These are phyloP conservation scores for Platalea minor DNA, from an alignment of 2,797 vertebrate species.

Conservation along the genomic window DNA sequence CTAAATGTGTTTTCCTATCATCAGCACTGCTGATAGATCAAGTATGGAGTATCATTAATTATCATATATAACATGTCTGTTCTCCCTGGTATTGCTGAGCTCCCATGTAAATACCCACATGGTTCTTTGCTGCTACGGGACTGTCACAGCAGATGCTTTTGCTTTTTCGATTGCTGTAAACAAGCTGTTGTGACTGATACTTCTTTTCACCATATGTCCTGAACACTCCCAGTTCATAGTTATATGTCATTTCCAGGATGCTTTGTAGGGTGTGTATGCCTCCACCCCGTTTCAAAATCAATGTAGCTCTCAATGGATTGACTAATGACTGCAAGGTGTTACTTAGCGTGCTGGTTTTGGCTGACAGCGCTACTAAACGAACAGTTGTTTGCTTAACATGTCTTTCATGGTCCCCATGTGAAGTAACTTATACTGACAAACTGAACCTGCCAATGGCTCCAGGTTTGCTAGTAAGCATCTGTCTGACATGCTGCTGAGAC, in stretches of 20 bases:
- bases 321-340: slow-evolving; percentile 60
- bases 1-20: neutral
- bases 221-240: slow-evolving; percentile 52
- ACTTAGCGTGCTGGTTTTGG: slow-evolving; percentile 43
- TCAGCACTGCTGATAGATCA: neutral
- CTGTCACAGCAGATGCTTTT: slow-evolving; percentile 27
- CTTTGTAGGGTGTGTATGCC: slow-evolving; percentile 52
- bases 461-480: neutral
- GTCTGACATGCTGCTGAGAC: neutral
- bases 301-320: slow-evolving; percentile 55
- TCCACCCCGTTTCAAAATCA: slow-evolving; percentile 68
- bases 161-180: slow-evolving; percentile 50
- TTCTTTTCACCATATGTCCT: slow-evolving; percentile 40
- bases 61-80: neutral
- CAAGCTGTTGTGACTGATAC: slow-evolving; percentile 59
- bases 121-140: neutral
- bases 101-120: neutral
- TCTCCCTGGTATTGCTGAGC: neutral
- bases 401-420: slow-evolving; percentile 15
- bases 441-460: neutral
- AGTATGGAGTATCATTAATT: neutral
- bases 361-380: slow-evolving; percentile 16
- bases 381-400: slow-evolving; percentile 30
- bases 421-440: slow-evolving; percentile 19
- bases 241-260: slow-evolving; percentile 63